Conservation (phyloP, 2,888 invertebrate species). For the Nomada flava region DNA sequence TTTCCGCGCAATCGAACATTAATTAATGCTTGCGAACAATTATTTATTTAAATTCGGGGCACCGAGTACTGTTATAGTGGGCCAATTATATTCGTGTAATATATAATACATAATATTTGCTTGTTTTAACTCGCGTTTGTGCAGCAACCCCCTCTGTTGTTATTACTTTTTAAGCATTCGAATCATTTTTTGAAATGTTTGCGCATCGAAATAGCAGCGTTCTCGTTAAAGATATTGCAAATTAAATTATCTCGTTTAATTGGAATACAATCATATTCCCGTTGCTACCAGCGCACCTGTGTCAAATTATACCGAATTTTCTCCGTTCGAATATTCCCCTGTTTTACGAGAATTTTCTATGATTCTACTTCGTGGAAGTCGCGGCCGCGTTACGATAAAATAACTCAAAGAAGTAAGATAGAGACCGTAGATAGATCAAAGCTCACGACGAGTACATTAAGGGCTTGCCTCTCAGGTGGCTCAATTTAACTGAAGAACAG, state of each 20-base stretch:
- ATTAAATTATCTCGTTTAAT: no score
- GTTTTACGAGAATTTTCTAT: not conserved
- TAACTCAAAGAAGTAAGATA: slow-evolving; percentile 19
- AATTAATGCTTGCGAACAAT: not conserved
- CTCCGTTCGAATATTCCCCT: not conserved
- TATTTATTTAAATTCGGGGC: not conserved
- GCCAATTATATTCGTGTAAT: no score
- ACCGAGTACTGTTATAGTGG: no score
- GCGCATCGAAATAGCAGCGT: no score
- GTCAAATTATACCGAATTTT: not conserved
- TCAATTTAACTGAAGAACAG: slow-evolving; percentile 61
- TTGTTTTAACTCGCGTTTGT: no score
- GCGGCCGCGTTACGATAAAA: slow-evolving; percentile 4
- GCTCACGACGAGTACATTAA: slow-evolving; percentile 52
- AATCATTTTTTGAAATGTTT: no score
- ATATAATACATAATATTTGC: no score
- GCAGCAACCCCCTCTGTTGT: no score
- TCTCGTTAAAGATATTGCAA: no score
- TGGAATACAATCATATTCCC: no score
- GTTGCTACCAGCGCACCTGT: no score
- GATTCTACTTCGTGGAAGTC: not conserved
- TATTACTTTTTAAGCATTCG: no score
- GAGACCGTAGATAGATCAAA: slow-evolving; percentile 46
- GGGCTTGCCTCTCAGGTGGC: slow-evolving; percentile 38
- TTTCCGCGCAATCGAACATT: not conserved